Base-by-base conservation (phyloP, 2,888 invertebrate species). In the Himalopsyche japonica region DNA sequence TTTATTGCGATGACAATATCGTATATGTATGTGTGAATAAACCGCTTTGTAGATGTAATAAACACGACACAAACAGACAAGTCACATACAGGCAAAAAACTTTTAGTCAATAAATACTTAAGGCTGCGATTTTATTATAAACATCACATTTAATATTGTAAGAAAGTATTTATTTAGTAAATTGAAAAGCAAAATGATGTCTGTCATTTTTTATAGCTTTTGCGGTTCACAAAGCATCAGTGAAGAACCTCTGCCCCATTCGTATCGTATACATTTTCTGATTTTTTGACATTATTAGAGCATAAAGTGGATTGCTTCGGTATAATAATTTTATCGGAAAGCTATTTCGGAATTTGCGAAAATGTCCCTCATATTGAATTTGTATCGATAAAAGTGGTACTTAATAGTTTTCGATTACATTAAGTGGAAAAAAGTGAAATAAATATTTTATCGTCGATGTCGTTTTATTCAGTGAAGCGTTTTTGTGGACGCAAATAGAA, bases 401-500 rank as follows among this genome's bases (percentile, higher is more conserved):
- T 70, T 70, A 70, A 70, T 70, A 70, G 70, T 70, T 70, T 70
- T 70, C 70, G 70, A 70, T 70, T 70, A 70, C 70, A 70, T 70
- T 70, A 70, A 70, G 70, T 70, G 30, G 70, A 70, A 70, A 70
- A 30, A 57, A 70, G 24, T 70, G 70, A 30, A 30, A 30, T 70
- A 30, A 70, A 70, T 30, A 70, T 30, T 30, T 30, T 30, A 70
- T 70, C 70, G 70, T 27, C 70, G 30, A 27, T 12, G 70, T 43
- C 20, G 20, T 20, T 15, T 30, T 70, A 70, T 64, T 64, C 64
- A 30, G 12, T 70, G 10, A 12, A 70, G 30, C 70, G 27, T 27
- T 27, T 24, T 70, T 5, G 2, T 57, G 57, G 24, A 10, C 20
- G 12, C 15, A 70, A 12, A 8, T 24, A 64, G 24, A 70, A 70